Evolutionary conservation across 2,113 vertebrate genomes (phyloP).

Genomic region (Scartelaos histophorus): DNA sequence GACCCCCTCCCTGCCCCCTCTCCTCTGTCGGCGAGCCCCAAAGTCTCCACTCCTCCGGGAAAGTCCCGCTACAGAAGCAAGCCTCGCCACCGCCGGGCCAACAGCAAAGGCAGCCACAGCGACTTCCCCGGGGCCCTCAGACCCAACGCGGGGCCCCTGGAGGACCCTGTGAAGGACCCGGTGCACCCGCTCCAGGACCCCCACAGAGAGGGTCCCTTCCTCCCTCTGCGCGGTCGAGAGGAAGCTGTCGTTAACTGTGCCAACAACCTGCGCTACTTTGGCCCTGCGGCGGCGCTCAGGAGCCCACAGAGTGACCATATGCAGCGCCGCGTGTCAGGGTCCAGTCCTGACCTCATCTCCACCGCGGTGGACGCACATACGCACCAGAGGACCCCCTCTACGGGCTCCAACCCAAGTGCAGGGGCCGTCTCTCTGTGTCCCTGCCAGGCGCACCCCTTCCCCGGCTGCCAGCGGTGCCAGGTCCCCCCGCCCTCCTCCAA

Average conservation of each 20-base stretch:
- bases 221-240: conserved; percentile 77
- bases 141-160: conserved; percentile 68
- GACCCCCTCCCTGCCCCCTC: conserved; percentile 84
- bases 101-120: conserved; percentile 92
- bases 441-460: conserved; percentile 82
- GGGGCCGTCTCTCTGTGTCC: conserved; percentile 72
- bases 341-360: conserved; percentile 93
- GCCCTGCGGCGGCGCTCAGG: conserved; percentile 90
- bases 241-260: conserved; percentile 90
- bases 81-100: conserved; percentile 91
- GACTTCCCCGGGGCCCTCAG: conserved; percentile 88
- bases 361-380: conserved; percentile 83
- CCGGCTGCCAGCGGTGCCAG: conserved; percentile 83
- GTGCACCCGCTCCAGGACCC: conserved; percentile 64
- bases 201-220: conserved; percentile 56
- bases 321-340: conserved; percentile 85
- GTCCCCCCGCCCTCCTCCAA: conserved; percentile 63
- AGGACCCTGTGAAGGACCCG: conserved; percentile 71
- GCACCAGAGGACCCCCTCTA: conserved; percentile 70
- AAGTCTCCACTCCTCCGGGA: conserved; percentile 84
- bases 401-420: conserved; percentile 45
- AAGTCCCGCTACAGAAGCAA: conserved; percentile 94
- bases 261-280: conserved; percentile 95
- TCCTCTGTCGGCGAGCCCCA: conserved; percentile 90
- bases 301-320: conserved; percentile 94